These are phyloP conservation scores for Xyrichtys novacula DNA, from an alignment of 2,797 vertebrate species.

Conservation along the genomic window DNA sequence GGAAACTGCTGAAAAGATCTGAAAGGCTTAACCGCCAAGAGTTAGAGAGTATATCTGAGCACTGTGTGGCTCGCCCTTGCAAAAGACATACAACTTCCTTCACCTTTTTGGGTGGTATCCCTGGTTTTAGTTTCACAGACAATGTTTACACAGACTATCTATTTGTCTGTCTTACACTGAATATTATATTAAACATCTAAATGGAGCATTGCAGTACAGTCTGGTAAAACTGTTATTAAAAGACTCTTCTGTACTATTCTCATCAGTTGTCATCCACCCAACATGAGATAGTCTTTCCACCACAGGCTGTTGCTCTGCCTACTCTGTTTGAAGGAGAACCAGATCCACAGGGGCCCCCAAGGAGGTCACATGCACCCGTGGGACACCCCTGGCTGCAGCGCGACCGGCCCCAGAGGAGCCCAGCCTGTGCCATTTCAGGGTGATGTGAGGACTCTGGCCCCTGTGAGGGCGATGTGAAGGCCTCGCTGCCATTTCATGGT, in stretches of 20 bases:
- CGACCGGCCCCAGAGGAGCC: constrained; percentile 15
- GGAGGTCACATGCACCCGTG: not conserved
- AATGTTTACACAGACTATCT: too few relatives aligned
- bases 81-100: not conserved
- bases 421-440: constrained; percentile 69
- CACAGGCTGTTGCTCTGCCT: constrained; percentile 12
- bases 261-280: too few relatives aligned
- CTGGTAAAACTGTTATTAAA: too few relatives aligned
- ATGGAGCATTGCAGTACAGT: too few relatives aligned
- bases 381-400: constrained; percentile 18
- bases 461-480: constrained; percentile 63
- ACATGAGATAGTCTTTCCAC: not conserved
- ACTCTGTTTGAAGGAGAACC: constrained; percentile 25
- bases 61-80: too few relatives aligned
- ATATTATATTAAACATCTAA: too few relatives aligned
- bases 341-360: constrained; percentile 16
- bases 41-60: too few relatives aligned
- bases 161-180: too few relatives aligned
- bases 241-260: too few relatives aligned
- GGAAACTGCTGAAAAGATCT: not conserved
- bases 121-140: constrained; percentile 1
- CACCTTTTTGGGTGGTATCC: not conserved
- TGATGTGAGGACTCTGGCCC: constrained; percentile 64
- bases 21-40: too few relatives aligned
- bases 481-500: constrained; percentile 81